phyloP scores from a whole-genome alignment of 2,113 vertebrate species.

The Rana temporaria region DNA sequence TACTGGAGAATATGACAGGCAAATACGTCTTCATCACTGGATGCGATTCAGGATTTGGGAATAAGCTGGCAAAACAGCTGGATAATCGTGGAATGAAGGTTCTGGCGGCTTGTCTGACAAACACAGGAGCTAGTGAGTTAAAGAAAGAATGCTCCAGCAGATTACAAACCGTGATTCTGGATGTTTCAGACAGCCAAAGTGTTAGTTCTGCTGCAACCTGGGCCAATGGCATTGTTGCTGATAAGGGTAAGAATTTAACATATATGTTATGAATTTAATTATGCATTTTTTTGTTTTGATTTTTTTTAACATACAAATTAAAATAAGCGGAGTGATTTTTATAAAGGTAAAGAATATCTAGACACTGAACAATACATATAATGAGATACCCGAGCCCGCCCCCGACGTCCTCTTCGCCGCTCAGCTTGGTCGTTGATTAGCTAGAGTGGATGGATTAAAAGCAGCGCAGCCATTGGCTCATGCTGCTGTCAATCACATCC shows the following conservation, averaged over 20 bases:
- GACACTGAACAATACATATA: too few species aligned
- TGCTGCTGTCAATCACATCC: too few species aligned
- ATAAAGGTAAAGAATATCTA: background rate
- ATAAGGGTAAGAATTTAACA: constrained; percentile 49
- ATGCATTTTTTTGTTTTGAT: background rate
- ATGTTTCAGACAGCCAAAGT: constrained; percentile 59
- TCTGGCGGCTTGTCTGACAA: constrained; percentile 80
- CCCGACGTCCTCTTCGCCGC: too few species aligned
- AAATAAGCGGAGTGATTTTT: too few species aligned
- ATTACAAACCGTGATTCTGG: constrained; percentile 58
- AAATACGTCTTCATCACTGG: constrained; percentile 86
- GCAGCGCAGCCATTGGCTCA: too few species aligned
- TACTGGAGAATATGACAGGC: constrained; percentile 65
- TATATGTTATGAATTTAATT: background rate
- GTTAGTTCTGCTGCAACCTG: constrained; percentile 36
- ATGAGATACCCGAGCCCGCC: too few species aligned
- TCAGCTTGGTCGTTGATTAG: too few species aligned
- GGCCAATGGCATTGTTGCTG: constrained; percentile 21
- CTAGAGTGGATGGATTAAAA: too few species aligned
- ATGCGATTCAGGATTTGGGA: constrained; percentile 91
- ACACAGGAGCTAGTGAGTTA: constrained; percentile 74
- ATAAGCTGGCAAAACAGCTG: constrained; percentile 78
- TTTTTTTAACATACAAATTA: too few species aligned
- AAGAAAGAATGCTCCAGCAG: constrained; percentile 67
- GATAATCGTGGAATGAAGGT: constrained; percentile 77